phyloP scores from a whole-genome alignment of 2,113 vertebrate genomes.

The Hippocampus barbouri region DNA sequence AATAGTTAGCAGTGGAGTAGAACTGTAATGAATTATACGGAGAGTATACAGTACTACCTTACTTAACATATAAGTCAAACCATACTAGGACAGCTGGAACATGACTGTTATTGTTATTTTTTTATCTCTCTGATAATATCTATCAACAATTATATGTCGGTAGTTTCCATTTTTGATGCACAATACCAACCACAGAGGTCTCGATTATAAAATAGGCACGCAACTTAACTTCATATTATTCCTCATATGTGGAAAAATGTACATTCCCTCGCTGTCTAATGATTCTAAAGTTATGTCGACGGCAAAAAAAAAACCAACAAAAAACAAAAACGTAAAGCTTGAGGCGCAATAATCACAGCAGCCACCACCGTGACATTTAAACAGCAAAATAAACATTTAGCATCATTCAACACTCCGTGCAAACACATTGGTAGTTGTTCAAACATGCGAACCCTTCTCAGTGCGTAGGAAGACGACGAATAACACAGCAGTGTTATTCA shows the following conservation, averaged over 20 bases:
- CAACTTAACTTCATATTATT: not conserved
- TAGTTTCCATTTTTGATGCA: not conserved
- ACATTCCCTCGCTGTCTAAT: not conserved
- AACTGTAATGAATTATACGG: not conserved
- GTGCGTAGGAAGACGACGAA: not conserved
- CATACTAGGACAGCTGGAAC: not conserved
- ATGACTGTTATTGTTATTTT: not conserved
- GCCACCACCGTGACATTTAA: not conserved
- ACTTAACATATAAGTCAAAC: not conserved
- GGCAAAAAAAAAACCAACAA: not conserved
- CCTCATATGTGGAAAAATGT: not conserved
- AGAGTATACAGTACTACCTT: not conserved
- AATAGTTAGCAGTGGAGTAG: not conserved
- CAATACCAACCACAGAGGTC: not conserved
- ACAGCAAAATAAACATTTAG: not conserved
- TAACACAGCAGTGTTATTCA: too few relatives aligned
- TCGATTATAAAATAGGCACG: not conserved
- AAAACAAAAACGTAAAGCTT: not conserved
- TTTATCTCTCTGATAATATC: not conserved
- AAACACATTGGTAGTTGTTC: not conserved
- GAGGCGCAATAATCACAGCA: not conserved
- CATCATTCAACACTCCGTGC: not conserved
- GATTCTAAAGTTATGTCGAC: not conserved
- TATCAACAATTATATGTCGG: not conserved
- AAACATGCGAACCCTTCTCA: not conserved